Conservation (phyloP, 2,113 vertebrate genomes). For the Rhabdomys dilectus region DNA sequence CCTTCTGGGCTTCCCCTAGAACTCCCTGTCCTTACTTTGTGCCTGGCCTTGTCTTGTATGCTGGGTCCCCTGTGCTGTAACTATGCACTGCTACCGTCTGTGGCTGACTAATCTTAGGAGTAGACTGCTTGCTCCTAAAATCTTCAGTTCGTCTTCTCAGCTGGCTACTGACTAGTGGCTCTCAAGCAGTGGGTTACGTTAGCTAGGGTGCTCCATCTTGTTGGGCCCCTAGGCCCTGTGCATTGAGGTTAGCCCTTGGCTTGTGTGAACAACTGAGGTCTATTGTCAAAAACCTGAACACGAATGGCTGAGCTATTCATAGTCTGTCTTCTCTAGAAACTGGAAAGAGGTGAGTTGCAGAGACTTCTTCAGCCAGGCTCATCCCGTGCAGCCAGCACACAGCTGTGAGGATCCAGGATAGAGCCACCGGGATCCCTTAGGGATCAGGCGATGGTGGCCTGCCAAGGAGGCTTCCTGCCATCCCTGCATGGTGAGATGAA, state of each 20-base stretch:
- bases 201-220: no score
- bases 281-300: not conserved
- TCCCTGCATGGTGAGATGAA: not conserved
- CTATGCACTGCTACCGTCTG: not conserved
- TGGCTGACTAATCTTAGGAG: not conserved
- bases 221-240: no score
- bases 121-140: not conserved
- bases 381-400: not conserved
- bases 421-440: accelerated
- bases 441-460: not conserved
- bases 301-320: not conserved
- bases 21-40: not conserved
- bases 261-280: not conserved
- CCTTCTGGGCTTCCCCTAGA: not conserved
- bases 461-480: accelerated
- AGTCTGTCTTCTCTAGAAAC: not conserved
- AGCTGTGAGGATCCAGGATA: not conserved
- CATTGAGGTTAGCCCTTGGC: not conserved
- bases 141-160: not conserved
- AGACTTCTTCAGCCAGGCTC: not conserved
- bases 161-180: accelerated
- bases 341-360: not conserved
- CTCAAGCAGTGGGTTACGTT: accelerated
- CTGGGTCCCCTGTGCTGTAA: accelerated
- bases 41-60: not conserved